Conservation (phyloP, 1,140 invertebrate species). For the Manduca sexta region DNA sequence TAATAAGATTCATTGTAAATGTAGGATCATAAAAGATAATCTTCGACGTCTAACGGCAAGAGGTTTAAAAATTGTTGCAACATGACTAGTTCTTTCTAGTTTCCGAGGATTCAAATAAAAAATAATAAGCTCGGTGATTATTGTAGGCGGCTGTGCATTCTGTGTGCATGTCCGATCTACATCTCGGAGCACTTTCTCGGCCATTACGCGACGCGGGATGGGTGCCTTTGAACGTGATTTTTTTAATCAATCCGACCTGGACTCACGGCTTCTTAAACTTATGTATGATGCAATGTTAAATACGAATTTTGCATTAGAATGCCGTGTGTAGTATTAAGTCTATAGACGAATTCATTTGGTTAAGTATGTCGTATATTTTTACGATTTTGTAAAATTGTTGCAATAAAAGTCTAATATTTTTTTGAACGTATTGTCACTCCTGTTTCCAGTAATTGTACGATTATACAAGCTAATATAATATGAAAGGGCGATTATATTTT, state of each 20-base stretch:
- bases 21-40: too few species aligned
- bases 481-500: too few species aligned
- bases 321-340: background rate
- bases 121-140: slow-evolving; percentile 60
- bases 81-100: slow-evolving; percentile 1
- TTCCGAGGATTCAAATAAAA: slow-evolving; percentile 50
- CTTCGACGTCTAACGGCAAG: too few species aligned
- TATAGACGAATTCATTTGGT: too few species aligned
- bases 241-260: slow-evolving; percentile 28
- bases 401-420: too few species aligned
- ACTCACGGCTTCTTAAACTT: background rate
- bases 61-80: too few species aligned
- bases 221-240: slow-evolving; percentile 33
- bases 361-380: too few species aligned
- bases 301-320: background rate
- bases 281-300: background rate
- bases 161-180: slow-evolving; percentile 33
- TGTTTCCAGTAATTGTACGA: too few species aligned
- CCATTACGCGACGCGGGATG: slow-evolving; percentile 30
- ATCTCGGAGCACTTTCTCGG: slow-evolving; percentile 43
- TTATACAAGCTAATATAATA: too few species aligned
- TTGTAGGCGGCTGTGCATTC: slow-evolving; percentile 28
- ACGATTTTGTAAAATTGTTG: too few species aligned
- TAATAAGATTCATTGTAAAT: too few species aligned
- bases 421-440: too few species aligned